These are phyloP conservation scores for Dryocosmus kuriphilus DNA, from an alignment of 2,888 invertebrate genomes.

Conservation along the genomic window DNA sequence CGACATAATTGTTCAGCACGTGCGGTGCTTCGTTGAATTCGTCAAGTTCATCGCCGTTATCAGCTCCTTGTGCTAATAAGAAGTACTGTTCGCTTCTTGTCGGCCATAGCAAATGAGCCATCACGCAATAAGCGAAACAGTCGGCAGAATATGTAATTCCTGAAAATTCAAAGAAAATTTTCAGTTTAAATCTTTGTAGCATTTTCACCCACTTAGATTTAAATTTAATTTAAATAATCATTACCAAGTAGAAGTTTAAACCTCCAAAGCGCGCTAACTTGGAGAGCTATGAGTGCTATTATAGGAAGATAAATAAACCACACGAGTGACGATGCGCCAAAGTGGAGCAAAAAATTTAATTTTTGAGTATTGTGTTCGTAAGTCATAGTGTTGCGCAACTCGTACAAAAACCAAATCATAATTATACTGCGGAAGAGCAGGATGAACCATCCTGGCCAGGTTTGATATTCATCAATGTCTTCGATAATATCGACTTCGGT, in stretches of 20 bases:
- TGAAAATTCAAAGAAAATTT: conserved; percentile 74
- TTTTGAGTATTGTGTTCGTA: conserved; percentile 90
- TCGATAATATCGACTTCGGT: conserved; percentile 97
- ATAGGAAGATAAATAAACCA: conserved; percentile 99
- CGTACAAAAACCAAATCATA: conserved; percentile 93
- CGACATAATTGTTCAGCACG: conserved; percentile 82
- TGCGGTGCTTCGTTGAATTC: conserved; percentile 96
- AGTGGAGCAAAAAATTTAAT: conserved; percentile 95
- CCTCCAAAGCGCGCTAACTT: conserved; percentile 96
- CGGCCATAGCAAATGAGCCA: conserved; percentile 98
- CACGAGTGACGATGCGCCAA: conserved; percentile 97
- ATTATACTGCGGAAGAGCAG: conserved; percentile 90
- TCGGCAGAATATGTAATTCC: conserved; percentile 98
- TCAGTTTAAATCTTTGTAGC: not conserved
- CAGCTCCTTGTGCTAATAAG: conserved; percentile 82
- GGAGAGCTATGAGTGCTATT: conserved; percentile 94
- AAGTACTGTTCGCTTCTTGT: conserved; percentile 95
- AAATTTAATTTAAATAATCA: conserved; percentile 63
- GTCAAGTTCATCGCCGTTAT: conserved; percentile 87
- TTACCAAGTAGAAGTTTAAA: conserved; percentile 94
- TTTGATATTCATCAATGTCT: conserved; percentile 98
- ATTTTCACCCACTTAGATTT: not conserved
- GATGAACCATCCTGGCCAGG: conserved; percentile 98
- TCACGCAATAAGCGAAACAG: conserved; percentile 95
- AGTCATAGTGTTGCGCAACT: conserved; percentile 87